phyloP scores from a whole-genome alignment of 2,113 vertebrate species.

The Danionella cerebrum region DNA sequence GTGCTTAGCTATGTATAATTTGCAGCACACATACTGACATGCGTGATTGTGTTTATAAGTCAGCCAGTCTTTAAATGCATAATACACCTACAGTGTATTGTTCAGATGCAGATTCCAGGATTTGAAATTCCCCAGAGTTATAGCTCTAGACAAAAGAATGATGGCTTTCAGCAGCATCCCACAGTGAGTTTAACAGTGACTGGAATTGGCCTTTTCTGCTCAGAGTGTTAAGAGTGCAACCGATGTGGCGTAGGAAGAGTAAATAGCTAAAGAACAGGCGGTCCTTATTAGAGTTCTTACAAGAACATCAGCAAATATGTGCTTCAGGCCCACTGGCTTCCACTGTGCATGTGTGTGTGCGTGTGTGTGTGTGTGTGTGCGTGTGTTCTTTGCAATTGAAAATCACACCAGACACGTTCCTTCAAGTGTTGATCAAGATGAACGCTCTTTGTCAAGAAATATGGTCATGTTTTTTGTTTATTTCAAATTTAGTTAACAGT shows the following conservation, averaged over 20 bases:
- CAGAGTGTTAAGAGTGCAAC: conserved; percentile 60
- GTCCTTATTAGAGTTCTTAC: conserved; percentile 51
- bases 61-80: conserved; percentile 34
- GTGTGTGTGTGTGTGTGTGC: conserved; percentile 66
- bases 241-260: conserved; percentile 56
- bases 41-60: conserved; percentile 28
- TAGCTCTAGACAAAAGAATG: conserved; percentile 36
- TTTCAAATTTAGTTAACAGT: too few species aligned
- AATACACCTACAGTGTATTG: conserved; percentile 36
- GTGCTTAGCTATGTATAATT: conserved; percentile 31
- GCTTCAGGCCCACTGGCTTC: conserved; percentile 67
- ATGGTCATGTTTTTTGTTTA: too few species aligned
- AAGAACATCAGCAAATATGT: conserved; percentile 64
- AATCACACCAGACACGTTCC: not conserved
- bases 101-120: conserved; percentile 8
- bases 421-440: not conserved
- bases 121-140: conserved; percentile 32
- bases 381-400: conserved; percentile 51
- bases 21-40: conserved; percentile 8
- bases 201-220: conserved; percentile 58
- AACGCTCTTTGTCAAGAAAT: not conserved
- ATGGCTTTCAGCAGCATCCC: conserved; percentile 37
- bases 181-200: conserved; percentile 36
- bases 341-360: conserved; percentile 69
- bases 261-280: conserved; percentile 57